A percentile compares a stretch with the other conserved stretches of the same genome.
Conservation (phyloP, 2,888 invertebrate species). For the Pachycephus smyrnensis region DNA sequence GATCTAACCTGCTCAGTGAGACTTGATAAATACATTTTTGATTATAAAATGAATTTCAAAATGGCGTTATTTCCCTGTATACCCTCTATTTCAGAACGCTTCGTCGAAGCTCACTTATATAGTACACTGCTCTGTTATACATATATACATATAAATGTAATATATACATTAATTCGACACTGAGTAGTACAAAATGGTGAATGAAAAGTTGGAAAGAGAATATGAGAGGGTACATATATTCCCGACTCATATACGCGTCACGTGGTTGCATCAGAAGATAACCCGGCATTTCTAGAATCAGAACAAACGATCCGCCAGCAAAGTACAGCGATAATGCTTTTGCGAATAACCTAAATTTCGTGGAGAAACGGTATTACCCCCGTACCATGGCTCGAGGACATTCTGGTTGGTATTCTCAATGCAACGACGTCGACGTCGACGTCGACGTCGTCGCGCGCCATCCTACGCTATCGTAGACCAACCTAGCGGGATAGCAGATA, state of each 20-base stretch:
- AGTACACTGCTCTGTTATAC: background rate
- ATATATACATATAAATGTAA: background rate
- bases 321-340: constrained; percentile 54
- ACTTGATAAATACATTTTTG: background rate
- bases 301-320: constrained; percentile 32
- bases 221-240: background rate
- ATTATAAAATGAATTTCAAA: background rate
- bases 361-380: constrained; percentile 50
- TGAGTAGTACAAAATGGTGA: background rate
- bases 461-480: constrained; percentile 3
- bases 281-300: constrained; percentile 25
- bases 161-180: background rate
- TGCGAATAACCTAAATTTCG: constrained; percentile 50
- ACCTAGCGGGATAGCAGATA: background rate
- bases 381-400: constrained; percentile 29
- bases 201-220: background rate
- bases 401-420: constrained; percentile 44
- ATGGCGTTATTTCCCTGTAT: background rate
- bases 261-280: constrained; percentile 17
- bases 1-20: background rate
- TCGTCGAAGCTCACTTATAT: background rate
- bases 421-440: background rate
- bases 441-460: constrained; percentile 2
- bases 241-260: background rate
- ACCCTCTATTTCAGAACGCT: background rate